Evolutionary conservation across 2,797 vertebrate species (phyloP), one percentile per base, ranked within the genome.

Genomic region (Anniella stebbinsi): DNA sequence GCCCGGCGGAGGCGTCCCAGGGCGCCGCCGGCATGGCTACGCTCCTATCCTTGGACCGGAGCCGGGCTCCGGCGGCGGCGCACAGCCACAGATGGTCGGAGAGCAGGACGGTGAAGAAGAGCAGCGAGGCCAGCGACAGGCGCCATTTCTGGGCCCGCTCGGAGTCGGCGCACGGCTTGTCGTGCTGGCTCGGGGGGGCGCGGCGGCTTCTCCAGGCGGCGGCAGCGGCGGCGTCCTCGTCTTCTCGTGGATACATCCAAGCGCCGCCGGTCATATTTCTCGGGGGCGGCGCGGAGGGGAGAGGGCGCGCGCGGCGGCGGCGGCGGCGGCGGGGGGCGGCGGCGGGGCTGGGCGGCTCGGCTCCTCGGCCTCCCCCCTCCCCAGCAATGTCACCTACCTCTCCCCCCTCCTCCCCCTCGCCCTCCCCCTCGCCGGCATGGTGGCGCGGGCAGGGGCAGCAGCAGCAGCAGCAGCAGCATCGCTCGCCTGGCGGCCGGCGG

Each of bases 61-160:
- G 97, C 93, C 97, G 97, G 94, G 97, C 97, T 89, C 97, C 97
- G 76, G 83, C 97, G 93, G 97, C 97, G 51, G 77, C 97, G 94
- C 97, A 98, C 93, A 98, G 95, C 97, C 97, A 97, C 95, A 98
- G 97, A 96, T 97, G 97, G 96, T 98, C 97, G 96, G 97, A 97
- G 93, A 98, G 97, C 89, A 98, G 97, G 92, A 97, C 97, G 92
- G 97, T 97, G 96, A 98, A 97, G 96, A 98, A 97, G 87, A 98
- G 96, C 88, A 98, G 97, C 89, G 98, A 97, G 90, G 98, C 97
- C 93, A 98, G 95, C 94, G 98, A 98, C 92, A 98, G 96, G 95
- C 97, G 98, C 98, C 98, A 98, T 98, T 96, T 97, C 97, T 97
- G 98, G 94, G 97, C 98, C 97, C 97, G 97, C 94, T 98, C 97